Evolutionary conservation across 2,113 vertebrate genomes (phyloP), one percentile per base, ranked within the genome.

Genomic region (Tupaia tana): DNA sequence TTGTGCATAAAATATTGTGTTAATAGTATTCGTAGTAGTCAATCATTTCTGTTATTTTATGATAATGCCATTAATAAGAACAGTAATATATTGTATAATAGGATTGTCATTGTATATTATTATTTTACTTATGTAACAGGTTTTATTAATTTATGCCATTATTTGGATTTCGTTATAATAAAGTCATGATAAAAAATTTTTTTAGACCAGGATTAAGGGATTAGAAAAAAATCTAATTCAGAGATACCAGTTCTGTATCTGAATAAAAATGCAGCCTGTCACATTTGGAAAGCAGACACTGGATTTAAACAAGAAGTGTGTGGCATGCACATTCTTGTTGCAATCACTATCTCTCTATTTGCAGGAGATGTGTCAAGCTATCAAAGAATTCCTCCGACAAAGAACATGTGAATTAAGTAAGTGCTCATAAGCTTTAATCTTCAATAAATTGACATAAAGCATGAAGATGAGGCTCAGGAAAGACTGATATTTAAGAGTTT

Each of bases 331-430:
- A 78, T 81, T 92, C 74, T 74, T 86, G n/a, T 64, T 90, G 89
- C 59, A 27, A 34, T 94, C 58, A 69, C 25, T 96, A 73, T 92
- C 63, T 80, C 63, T 78, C 79, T 93, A 87, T 75, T 91, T 83
- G 25, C 56, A 86, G 73, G 54, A 67, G n/a, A 69, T 87, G 3
- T 84, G 70, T 91, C 70, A 52, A 31, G n/a, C 61, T 12, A 93
- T 75, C 34, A 56, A 75, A 54, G 34, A 95, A 89, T 3, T 56
- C 6, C 34, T 92, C 88, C 9, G 3, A 0, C 54, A 94, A 89
- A 25, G 74, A 91, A n/a, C 56, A 78, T 3, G 52, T 64, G 54
- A 95, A 83, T 93, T 79, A 82, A 93, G 0, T 75, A 89, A 92
- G 67, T 4, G 2, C 7, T 92, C 89, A 43, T 74, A 92, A 79